Percentiles rank a stretch among this genome's conserved stretches.
These are phyloP conservation scores for Glossosoma conforme DNA, from an alignment of 1,140 invertebrate genomes.

Conservation along the genomic window DNA sequence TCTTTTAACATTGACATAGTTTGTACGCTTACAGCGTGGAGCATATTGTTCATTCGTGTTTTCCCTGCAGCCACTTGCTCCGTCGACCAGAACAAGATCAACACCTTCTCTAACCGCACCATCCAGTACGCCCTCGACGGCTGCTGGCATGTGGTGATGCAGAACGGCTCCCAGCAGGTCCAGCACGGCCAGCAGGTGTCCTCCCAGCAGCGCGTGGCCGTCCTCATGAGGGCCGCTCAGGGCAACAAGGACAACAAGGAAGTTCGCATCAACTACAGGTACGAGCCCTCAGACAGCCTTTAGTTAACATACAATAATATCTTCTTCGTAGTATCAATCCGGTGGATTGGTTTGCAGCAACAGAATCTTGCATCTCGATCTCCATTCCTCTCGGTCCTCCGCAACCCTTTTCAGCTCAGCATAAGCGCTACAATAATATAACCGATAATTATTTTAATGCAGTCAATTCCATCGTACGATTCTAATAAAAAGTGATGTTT, in stretches of 20 bases:
- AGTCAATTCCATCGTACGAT: no score
- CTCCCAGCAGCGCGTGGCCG: slow-evolving; percentile 17
- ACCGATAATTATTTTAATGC: no score
- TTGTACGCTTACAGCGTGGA: background rate
- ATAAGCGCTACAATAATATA: no score
- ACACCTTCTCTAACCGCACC: slow-evolving; percentile 57
- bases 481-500: no score
- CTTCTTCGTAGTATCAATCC: no score
- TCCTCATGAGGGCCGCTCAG: slow-evolving; percentile 29
- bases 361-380: no score
- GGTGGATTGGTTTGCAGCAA: no score
- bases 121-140: slow-evolving; percentile 51
- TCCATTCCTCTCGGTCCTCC: no score
- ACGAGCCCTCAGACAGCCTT: slow-evolving; percentile 4
- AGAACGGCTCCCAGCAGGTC: slow-evolving; percentile 40
- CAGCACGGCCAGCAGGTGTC: slow-evolving; percentile 30
- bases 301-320: background rate
- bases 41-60: slow-evolving; percentile 22
- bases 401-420: no score
- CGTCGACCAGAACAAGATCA: slow-evolving; percentile 50
- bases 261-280: slow-evolving; percentile 43
- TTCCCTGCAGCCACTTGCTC: slow-evolving; percentile 52
- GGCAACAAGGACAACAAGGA: slow-evolving; percentile 36
- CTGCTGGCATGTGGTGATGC: slow-evolving; percentile 59
- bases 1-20: background rate